Evolutionary conservation across 2,888 invertebrate species (phyloP).

Genomic region (Agapostemon virescens): DNA sequence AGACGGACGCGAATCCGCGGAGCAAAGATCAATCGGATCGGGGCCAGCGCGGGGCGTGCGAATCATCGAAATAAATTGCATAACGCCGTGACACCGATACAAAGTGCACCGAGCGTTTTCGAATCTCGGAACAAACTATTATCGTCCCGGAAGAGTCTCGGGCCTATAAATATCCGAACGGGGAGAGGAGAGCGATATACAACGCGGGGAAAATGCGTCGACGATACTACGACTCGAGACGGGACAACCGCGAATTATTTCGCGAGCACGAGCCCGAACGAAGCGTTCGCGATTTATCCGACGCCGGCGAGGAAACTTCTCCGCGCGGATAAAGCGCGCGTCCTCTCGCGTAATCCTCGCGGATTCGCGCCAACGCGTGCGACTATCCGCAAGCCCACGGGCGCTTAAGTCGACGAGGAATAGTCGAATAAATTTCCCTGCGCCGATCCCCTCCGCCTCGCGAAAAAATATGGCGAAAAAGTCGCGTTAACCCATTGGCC

Average conservation of each 20-base stretch:
- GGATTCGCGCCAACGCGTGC: neutral
- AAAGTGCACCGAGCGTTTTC: constrained; percentile 41
- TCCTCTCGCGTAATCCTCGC: constrained; percentile 20
- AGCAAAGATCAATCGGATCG: constrained; percentile 59
- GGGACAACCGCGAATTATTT: neutral
- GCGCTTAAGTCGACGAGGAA: constrained; percentile 31
- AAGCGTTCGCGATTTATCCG: neutral
- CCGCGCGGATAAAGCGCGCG: constrained; percentile 7
- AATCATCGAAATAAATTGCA: constrained; percentile 52
- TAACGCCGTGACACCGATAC: constrained; percentile 54
- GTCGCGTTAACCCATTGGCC: too few species aligned
- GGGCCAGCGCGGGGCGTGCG: constrained; percentile 23
- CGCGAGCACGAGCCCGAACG: neutral
- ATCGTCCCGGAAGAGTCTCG: constrained; percentile 16
- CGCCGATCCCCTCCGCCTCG: neutral
- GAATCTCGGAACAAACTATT: constrained; percentile 40
- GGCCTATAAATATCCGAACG: constrained; percentile 25
- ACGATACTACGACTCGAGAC: neutral
- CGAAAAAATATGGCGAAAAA: constrained; percentile 5
- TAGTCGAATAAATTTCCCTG: constrained; percentile 31
- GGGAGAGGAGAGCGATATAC: neutral
- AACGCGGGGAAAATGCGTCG: neutral
- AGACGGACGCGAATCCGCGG: constrained; percentile 23
- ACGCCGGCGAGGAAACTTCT: neutral
- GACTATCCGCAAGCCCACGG: neutral